These are phyloP conservation scores for Amblyopsis rosae DNA, from an alignment of 2,113 vertebrate genomes.

Conservation along the genomic window DNA sequence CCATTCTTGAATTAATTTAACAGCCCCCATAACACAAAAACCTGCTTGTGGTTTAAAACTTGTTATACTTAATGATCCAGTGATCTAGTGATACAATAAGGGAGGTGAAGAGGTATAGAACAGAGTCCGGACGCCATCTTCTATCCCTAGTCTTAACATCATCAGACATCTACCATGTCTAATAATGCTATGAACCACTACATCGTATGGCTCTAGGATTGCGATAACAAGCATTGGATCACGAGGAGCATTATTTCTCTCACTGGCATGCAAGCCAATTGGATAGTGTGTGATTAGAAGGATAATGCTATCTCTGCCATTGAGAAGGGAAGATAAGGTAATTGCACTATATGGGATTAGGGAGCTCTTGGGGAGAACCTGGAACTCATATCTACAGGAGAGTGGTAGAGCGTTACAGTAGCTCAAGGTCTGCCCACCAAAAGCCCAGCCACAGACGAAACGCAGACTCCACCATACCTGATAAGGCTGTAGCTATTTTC, in stretches of 20 bases:
- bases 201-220: slow-evolving; percentile 4
- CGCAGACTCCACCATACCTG: slow-evolving; percentile 48
- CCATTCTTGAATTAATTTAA: no score
- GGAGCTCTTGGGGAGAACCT: slow-evolving; percentile 55
- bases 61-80: no score
- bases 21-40: no score
- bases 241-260: slow-evolving; percentile 40
- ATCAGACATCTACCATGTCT: neutral
- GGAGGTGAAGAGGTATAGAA: no score
- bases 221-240: slow-evolving; percentile 28
- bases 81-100: no score
- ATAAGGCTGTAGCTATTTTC: slow-evolving; percentile 42
- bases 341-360: slow-evolving; percentile 75
- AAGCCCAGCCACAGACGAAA: slow-evolving; percentile 48
- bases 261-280: slow-evolving; percentile 53
- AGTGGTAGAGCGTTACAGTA: slow-evolving; percentile 56
- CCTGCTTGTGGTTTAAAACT: no score
- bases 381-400: slow-evolving; percentile 46
- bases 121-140: no score
- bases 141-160: neutral
- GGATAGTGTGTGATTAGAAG: slow-evolving; percentile 71
- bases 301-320: slow-evolving; percentile 67
- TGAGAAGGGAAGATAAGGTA: slow-evolving; percentile 76
- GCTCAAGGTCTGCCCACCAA: neutral
- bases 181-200: no score